Evolutionary conservation across 2,113 vertebrate genomes (phyloP), one percentile per base, ranked within the genome.

Genomic region (Scomber colias): DNA sequence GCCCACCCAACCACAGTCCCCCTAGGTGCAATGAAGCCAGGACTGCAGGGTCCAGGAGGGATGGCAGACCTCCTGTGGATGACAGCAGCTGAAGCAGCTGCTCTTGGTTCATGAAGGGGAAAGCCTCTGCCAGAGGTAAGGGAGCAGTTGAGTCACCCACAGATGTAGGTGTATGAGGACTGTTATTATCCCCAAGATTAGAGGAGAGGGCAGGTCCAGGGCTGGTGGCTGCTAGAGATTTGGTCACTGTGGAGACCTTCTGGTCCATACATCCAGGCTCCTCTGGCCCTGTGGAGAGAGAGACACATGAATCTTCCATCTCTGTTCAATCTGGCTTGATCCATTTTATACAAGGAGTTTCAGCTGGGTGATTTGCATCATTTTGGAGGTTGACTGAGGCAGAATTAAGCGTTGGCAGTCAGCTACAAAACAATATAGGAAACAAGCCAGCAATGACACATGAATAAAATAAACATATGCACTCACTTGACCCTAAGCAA

Each of bases 81-180:
- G 95, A 96, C 70, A 96, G 90, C 50, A 97, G 92, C 60, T 96
- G 95, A 79, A 97, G 95, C 44, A 96, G 94, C 90, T 97, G 96
- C 71, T 97, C 96, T 64, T 96, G 97, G 77, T 94, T 96, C 90
- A 96, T 95, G 87, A 97, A 96, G n/a, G 96, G 95, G 86, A 97
- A 96, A 24, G 95, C 95, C 79, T 97, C 96, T 3, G 95, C 95
- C 74, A 96, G 83, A 64, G 92, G 92, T 45, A 94, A 75, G 49
- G 93, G 55, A 62, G 86, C 55, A 1, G 82, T 15, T 0, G 92
- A 75, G 55, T 95, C 94, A 5, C 87, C 83, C 27, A 89, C 64
- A 30, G 69, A 48, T 46, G 92, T 79, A 48, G 88, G 77, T 46
- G 79, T 63, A 1, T 72, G 80, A 49, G 82, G 79, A 70, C 77